A percentile compares a stretch with the other conserved stretches of the same genome.
Conservation (phyloP, 1,140 invertebrate genomes). For the Muscidifurax raptorellus region DNA sequence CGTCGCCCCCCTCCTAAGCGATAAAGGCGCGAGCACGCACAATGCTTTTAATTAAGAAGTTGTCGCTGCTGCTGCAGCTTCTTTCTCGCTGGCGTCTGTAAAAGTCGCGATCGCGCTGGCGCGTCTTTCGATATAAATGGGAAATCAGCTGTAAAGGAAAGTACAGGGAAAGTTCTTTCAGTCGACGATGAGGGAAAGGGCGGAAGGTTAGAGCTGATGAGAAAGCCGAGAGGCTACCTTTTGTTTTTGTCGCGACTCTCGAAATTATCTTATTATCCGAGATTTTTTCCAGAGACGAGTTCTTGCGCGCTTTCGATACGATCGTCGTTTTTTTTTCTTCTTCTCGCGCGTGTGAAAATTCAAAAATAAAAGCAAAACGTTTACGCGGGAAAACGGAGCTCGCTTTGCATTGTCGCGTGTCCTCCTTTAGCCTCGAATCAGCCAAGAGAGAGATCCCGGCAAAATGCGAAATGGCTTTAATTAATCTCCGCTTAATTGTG, state of each 20-base stretch:
- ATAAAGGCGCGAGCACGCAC: constrained; percentile 70
- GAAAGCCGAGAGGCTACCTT: background rate
- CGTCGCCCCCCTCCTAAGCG: constrained; percentile 53
- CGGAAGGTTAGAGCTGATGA: background rate
- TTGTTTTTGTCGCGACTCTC: background rate
- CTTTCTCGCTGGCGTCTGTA: constrained; percentile 30
- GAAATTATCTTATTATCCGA: background rate
- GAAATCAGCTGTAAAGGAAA: constrained; percentile 3
- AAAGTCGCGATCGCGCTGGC: background rate
- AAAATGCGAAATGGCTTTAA: constrained; percentile 74
- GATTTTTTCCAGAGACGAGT: background rate
- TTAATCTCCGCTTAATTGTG: constrained; percentile 74
- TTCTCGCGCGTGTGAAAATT: background rate
- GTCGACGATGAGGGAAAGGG: background rate
- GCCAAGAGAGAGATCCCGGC: constrained; percentile 50
- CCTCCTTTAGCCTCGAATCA: background rate
- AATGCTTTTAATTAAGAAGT: constrained; percentile 73
- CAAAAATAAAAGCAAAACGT: background rate
- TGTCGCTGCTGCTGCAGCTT: constrained; percentile 56
- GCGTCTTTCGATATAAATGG: constrained; percentile 10
- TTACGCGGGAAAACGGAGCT: background rate
- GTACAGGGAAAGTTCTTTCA: background rate
- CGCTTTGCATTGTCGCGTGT: background rate
- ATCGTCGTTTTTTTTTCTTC: background rate
- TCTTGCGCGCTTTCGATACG: too few relatives aligned